phyloP scores from a whole-genome alignment of 2,113 vertebrate genomes.

The Apteryx owenii region DNA sequence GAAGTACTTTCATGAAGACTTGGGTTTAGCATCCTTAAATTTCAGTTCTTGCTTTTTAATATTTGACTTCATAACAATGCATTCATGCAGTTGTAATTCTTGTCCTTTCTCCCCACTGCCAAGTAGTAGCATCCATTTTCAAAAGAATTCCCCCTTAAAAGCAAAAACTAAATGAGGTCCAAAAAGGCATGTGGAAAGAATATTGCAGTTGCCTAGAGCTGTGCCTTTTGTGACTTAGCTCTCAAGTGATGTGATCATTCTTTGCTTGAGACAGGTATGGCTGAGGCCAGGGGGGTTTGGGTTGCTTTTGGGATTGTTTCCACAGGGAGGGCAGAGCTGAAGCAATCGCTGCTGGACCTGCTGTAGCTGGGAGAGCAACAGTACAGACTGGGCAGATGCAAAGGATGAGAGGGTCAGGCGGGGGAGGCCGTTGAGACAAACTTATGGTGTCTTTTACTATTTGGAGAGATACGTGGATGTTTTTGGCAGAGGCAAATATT shows the following conservation, averaged over 20 bases:
- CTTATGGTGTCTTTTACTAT: not conserved
- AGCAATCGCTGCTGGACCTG: not conserved
- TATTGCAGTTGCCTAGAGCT: not conserved
- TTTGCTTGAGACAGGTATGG: not conserved
- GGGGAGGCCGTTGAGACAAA: not conserved
- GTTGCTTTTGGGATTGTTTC: rapidly evolving
- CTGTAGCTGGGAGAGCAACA: not conserved
- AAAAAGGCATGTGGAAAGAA: not conserved
- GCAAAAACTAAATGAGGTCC: not conserved
- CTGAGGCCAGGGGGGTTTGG: not conserved
- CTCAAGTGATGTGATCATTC: not conserved
- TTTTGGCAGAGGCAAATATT: not conserved
- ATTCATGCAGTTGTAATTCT: not conserved
- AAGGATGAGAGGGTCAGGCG: not conserved
- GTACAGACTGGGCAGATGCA: not conserved
- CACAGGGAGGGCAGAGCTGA: not conserved
- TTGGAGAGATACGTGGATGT: not conserved
- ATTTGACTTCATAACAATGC: not conserved
- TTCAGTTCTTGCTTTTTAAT: not conserved
- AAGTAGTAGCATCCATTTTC: not conserved
- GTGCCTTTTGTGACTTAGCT: not conserved
- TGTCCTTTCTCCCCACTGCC: not conserved
- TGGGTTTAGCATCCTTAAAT: not conserved
- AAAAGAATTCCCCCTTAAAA: not conserved
- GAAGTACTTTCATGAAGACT: not conserved